These are phyloP conservation scores for Fistularia tabacaria DNA, from an alignment of 2,797 vertebrate genomes.

Conservation along the genomic window DNA sequence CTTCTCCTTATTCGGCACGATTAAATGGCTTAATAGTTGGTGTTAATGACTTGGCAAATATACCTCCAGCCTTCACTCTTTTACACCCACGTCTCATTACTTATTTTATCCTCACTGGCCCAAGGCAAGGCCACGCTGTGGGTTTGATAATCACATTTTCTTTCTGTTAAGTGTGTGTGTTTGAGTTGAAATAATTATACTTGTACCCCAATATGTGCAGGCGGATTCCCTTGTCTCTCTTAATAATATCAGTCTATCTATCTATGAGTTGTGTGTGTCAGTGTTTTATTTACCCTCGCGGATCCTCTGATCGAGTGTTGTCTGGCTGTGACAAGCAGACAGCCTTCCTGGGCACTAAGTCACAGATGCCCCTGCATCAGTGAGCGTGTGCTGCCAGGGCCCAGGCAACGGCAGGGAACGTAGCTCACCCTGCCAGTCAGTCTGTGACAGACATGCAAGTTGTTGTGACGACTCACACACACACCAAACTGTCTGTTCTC, in stretches of 20 bases:
- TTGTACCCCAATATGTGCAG: conserved; percentile 3
- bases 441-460: conserved; percentile 39
- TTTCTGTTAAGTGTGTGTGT: conserved; percentile 15
- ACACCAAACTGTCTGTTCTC: conserved; percentile 22
- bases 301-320: conserved; percentile 45
- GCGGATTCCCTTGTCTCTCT: conserved; percentile 23
- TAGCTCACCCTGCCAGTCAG: conserved; percentile 47
- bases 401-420: conserved; percentile 22
- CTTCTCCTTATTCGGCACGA: conserved; percentile 48
- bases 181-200: background rate
- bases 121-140: conserved; percentile 35
- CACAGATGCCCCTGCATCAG: conserved; percentile 48
- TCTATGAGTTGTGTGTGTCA: conserved; percentile 11
- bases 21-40: conserved; percentile 60
- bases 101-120: conserved; percentile 35
- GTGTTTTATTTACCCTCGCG: conserved; percentile 52
- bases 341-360: conserved; percentile 41
- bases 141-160: conserved; percentile 31
- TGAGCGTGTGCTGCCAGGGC: conserved; percentile 33
- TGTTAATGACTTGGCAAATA: conserved; percentile 59
- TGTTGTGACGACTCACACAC: conserved; percentile 22
- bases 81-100: conserved; percentile 33
- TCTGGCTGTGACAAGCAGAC: conserved; percentile 55
- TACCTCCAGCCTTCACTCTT: conserved; percentile 49
- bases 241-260: conserved; percentile 31